phyloP scores from a whole-genome alignment of 1,140 invertebrate genomes.

The Arion vulgaris region DNA sequence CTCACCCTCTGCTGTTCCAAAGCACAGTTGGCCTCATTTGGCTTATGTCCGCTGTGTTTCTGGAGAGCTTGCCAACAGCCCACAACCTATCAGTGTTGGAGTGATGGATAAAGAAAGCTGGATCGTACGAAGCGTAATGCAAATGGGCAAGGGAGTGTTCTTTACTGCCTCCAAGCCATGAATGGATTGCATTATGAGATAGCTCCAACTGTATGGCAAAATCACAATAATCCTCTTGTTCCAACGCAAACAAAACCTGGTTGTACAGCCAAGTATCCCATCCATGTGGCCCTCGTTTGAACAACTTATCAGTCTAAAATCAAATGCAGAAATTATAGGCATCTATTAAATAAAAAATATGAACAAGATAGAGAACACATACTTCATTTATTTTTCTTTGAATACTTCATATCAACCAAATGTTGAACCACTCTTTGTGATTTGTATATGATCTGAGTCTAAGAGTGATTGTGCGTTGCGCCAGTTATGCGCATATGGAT shows the following conservation, averaged over 20 bases:
- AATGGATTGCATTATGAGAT: slow-evolving; percentile 46
- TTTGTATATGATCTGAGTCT: too few species aligned
- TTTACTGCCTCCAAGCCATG: slow-evolving; percentile 45
- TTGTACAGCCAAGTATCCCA: slow-evolving; percentile 46
- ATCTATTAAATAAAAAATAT: too few species aligned
- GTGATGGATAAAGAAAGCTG: slow-evolving; percentile 47
- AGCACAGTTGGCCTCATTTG: slow-evolving; percentile 46
- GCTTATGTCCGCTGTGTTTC: slow-evolving; percentile 42
- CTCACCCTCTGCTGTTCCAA: slow-evolving; percentile 40
- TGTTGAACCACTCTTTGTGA: too few species aligned
- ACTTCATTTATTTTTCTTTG: too few species aligned
- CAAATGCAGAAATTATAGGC: neutral
- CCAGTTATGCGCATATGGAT: too few species aligned
- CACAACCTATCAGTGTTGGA: slow-evolving; percentile 47
- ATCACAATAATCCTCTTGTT: slow-evolving; percentile 52
- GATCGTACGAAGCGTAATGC: slow-evolving; percentile 50
- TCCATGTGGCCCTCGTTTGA: slow-evolving; percentile 36
- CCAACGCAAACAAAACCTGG: slow-evolving; percentile 44
- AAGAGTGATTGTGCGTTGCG: too few species aligned
- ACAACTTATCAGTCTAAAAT: slow-evolving; percentile 8
- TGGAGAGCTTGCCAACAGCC: slow-evolving; percentile 51
- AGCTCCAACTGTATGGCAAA: slow-evolving; percentile 54
- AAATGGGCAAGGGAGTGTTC: slow-evolving; percentile 47
- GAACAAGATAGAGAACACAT: too few species aligned
- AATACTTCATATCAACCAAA: too few species aligned